Percentiles rank a stretch among this genome's conserved stretches.
These are phyloP conservation scores for Axis porcinus DNA, from an alignment of 2,113 vertebrate species.

Conservation along the genomic window DNA sequence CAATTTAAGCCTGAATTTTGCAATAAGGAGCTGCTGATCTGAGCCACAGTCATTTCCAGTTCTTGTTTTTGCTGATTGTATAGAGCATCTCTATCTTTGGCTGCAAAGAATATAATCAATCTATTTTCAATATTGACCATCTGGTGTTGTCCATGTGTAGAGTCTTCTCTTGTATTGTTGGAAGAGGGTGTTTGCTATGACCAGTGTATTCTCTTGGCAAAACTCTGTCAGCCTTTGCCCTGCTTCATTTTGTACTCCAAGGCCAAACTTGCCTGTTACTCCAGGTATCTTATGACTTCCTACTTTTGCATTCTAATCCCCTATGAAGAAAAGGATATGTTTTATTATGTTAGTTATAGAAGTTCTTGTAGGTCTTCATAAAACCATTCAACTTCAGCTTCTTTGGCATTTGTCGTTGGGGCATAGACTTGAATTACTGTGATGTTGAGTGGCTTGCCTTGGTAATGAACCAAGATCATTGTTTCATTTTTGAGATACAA, in stretches of 20 bases:
- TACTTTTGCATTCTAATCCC: not conserved
- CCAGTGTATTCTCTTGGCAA: not conserved
- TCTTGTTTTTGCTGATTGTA: not conserved
- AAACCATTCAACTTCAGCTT: not conserved
- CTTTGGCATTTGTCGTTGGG: not conserved
- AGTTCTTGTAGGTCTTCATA: not conserved
- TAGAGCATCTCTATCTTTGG: not conserved
- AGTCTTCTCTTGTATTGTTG: not conserved
- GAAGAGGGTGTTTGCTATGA: not conserved
- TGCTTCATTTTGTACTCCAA: not conserved
- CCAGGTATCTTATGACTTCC: not conserved
- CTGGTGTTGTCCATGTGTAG: not conserved
- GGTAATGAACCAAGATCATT: not conserved
- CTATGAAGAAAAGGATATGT: not conserved
- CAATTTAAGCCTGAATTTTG: not conserved
- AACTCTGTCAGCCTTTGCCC: not conserved
- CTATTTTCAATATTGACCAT: not conserved
- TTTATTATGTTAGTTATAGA: not conserved
- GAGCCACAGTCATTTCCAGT: not conserved
- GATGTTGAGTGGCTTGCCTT: not conserved
- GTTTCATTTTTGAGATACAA: not conserved
- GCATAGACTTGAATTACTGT: not conserved
- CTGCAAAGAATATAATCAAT: not conserved
- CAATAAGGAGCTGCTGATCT: not conserved
- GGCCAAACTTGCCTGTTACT: not conserved